Base-by-base conservation (phyloP, 2,888 invertebrate genomes). In the Argynnis bischoffii region DNA sequence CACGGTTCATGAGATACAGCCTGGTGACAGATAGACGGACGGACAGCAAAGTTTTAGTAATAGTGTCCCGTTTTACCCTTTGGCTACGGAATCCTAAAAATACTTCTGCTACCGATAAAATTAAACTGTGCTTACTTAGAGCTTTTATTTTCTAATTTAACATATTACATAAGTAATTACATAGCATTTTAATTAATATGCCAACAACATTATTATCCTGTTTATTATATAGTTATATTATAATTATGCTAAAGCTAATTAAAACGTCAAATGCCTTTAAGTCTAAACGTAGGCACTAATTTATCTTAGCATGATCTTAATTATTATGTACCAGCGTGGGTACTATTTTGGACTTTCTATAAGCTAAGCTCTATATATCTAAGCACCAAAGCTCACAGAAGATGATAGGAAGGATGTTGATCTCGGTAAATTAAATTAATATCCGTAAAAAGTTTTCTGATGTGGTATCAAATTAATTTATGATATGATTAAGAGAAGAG, bases 221-320 rank as follows among this genome's bases (percentile, higher is more conserved):
- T 26, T 26, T 26, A 26, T 26, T 3, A 26, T 26, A 26, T 26
- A 4, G 26, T 26, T 26, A 18, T 46, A 46, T 8, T 2, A 55
- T 55, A 57, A 57, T 57, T 57, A 47, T 26, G 57, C 47, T 21
- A 47, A 47, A 21, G 21, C 46, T 57, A 57, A 57, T 47, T 57
- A 57, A 57, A 57, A 57, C 57, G 21, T 47, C 57, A 57, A 47
- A 57, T 21, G 57, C 21, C 57, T 57, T 18, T 57, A 47, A 15
- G 4, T 57, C 47, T 57, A 21, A 21, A 57, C 57, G 21, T 47
- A 26, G 26, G 26, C 4, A 15, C 57, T 26, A 57, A 57, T 59
- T 59, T 46, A 59, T 59, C 21, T 59, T 11, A n/a, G 26, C 26
- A 5, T 11, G 26, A 47, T 59, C 26, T 59, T 47, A 59, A 59